These are phyloP conservation scores for Autographa pulchrina DNA, from an alignment of 2,888 invertebrate genomes.

Conservation along the genomic window DNA sequence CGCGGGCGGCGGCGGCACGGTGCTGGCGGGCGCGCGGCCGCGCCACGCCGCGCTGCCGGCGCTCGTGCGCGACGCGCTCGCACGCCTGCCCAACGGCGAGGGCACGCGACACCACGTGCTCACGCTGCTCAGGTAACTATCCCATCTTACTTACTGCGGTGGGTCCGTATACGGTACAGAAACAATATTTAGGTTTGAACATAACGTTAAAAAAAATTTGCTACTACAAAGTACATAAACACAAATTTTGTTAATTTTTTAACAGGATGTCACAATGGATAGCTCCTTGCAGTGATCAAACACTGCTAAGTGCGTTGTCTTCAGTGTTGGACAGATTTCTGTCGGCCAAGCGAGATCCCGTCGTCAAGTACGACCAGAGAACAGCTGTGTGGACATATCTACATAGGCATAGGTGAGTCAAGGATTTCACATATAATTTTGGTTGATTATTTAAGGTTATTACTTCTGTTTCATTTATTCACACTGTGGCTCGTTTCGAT, in stretches of 20 bases:
- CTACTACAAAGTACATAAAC: too few relatives aligned
- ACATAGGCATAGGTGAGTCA: constrained; percentile 91
- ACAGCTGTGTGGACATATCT: constrained; percentile 99
- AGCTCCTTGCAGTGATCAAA: constrained; percentile 89
- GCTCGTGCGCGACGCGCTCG: constrained; percentile 97
- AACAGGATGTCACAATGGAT: constrained; percentile 90
- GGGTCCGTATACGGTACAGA: constrained; percentile 62
- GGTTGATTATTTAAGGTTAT: too few relatives aligned
- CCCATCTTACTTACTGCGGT: constrained; percentile 64
- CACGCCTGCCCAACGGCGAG: constrained; percentile 97
- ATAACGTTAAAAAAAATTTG: too few relatives aligned
- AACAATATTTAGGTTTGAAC: too few relatives aligned
- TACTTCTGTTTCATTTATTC: too few relatives aligned
- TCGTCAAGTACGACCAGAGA: constrained; percentile 97
- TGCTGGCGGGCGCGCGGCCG: constrained; percentile 95
- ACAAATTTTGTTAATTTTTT: constrained; percentile 12
- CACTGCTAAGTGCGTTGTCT: constrained; percentile 95
- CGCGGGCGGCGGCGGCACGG: constrained; percentile 94
- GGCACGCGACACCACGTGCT: constrained; percentile 98
- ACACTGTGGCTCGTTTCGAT: too few relatives aligned
- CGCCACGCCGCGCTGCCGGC: constrained; percentile 97
- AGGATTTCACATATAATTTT: too few relatives aligned
- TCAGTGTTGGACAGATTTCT: constrained; percentile 97
- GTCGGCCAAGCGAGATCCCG: constrained; percentile 95
- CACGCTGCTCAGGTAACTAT: constrained; percentile 91